These are phyloP conservation scores for Gnathonemus echidnorhynchus DNA, from an alignment of 2,113 vertebrate genomes.

Conservation along the genomic window DNA sequence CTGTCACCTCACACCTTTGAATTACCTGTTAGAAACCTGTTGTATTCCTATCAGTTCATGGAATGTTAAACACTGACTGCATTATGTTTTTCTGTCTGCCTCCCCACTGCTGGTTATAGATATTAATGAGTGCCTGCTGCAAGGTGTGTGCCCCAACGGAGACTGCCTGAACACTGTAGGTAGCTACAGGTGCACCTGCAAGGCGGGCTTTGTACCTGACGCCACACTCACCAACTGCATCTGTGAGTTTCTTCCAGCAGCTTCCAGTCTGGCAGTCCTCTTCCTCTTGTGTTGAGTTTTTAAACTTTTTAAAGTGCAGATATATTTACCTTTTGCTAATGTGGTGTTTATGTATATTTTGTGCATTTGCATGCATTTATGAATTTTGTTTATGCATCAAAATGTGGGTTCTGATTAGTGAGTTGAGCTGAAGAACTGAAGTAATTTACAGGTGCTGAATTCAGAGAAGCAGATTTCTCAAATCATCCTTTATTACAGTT, in stretches of 20 bases:
- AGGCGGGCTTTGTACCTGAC: conserved; percentile 78
- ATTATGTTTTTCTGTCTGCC: background rate
- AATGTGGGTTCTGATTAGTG: background rate
- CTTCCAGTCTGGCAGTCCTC: background rate
- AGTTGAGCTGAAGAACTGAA: background rate
- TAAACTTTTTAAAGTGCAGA: background rate
- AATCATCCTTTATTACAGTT: background rate
- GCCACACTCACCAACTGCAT: conserved; percentile 76
- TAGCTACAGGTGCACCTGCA: conserved; percentile 89
- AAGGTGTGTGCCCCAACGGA: conserved; percentile 85
- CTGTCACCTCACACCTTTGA: background rate
- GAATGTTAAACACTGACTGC: background rate
- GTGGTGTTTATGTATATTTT: background rate
- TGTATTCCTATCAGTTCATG: background rate
- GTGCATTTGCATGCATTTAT: background rate
- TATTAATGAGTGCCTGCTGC: conserved; percentile 87
- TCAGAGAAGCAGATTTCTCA: background rate
- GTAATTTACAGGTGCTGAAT: background rate
- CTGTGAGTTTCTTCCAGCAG: conserved; percentile 65
- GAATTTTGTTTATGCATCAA: background rate
- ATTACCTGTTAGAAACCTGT: background rate
- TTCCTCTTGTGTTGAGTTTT: background rate
- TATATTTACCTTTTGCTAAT: background rate
- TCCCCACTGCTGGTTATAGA: conserved; percentile 59
- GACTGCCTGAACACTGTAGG: conserved; percentile 90